Base-by-base conservation (phyloP, 2,113 vertebrate genomes). In the Acanthisitta chloris region DNA sequence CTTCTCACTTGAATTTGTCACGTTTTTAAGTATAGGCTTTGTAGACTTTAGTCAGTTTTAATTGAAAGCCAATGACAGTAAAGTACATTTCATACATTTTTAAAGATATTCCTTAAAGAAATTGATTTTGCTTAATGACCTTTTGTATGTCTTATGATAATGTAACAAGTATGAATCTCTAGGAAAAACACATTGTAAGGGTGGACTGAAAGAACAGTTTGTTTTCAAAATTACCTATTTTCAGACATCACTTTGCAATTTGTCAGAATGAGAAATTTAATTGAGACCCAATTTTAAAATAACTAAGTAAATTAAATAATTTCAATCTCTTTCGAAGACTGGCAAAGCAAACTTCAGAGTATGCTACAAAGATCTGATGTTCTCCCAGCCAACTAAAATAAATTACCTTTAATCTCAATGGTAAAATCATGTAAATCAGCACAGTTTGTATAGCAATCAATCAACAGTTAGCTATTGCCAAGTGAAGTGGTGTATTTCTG, bases 221-320 rank as follows among this genome's bases (percentile, higher is more conserved):
- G 65, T 73, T 66, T 94, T 83, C 58, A 67, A 61, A 96, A 95
- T 78, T 9, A 66, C 81, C 65, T 80, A 28, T 87, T 94, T 92
- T 88, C 54, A 86, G 70, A 92, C 94, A 87, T 90, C 33, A 16
- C 42, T 87, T 2, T 3, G 51, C 61, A 73, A 31, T 91, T 90
- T 86, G 28, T 94, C 80, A 90, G 46, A 88, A 88, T 89, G 51
- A 94, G 80, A 89, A 29, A 88, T 76, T 95, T 95, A 94, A 89
- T 82, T 81, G 1, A 84, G 66, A 76, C 34, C 36, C 9, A 61
- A 64, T 94, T 97, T 94, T 88, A 92, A 95, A 82, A 46, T 87
- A 87, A 76, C 55, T 77, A 16, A 91, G 66, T 84, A 92, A 95
- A 90, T 92, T 59, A 57, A 96, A 93, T 94, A 80, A 95, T 94